Evolutionary conservation across 2,113 vertebrate genomes (phyloP).

Genomic region (Leuciscus idus): DNA sequence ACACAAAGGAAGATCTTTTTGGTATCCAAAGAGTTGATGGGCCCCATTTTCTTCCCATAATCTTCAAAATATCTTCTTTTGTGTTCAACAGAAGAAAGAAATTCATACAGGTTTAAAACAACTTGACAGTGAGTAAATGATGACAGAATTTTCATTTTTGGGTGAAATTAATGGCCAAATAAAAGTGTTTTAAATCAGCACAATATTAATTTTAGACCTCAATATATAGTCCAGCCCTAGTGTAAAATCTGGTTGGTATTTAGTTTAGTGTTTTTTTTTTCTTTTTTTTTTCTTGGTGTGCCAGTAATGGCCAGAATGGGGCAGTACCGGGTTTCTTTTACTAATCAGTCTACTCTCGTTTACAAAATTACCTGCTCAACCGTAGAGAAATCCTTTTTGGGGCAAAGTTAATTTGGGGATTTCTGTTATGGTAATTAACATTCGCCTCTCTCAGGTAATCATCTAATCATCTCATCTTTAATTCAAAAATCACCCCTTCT

Average conservation of each 20-base stretch:
- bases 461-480: background rate
- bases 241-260: background rate
- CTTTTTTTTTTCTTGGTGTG: background rate
- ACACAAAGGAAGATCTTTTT: too few species aligned
- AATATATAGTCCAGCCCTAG: background rate
- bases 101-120: too few species aligned
- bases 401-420: background rate
- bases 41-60: too few species aligned
- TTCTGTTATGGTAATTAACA: background rate
- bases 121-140: too few species aligned
- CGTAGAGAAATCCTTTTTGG: slow-evolving; percentile 22
- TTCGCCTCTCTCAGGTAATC: slow-evolving; percentile 8
- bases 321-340: background rate
- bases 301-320: background rate
- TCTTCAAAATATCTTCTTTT: too few species aligned
- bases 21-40: too few species aligned
- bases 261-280: too few species aligned
- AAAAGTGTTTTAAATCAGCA: background rate
- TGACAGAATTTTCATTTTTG: too few species aligned
- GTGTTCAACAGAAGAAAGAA: too few species aligned
- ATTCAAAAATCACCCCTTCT: background rate
- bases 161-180: background rate
- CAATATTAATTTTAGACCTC: background rate
- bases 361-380: slow-evolving; percentile 1
- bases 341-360: background rate